Evolutionary conservation across 1,140 invertebrate species (phyloP), one percentile per base, ranked within the genome.

Genomic region (Drosophila sucinea): DNA sequence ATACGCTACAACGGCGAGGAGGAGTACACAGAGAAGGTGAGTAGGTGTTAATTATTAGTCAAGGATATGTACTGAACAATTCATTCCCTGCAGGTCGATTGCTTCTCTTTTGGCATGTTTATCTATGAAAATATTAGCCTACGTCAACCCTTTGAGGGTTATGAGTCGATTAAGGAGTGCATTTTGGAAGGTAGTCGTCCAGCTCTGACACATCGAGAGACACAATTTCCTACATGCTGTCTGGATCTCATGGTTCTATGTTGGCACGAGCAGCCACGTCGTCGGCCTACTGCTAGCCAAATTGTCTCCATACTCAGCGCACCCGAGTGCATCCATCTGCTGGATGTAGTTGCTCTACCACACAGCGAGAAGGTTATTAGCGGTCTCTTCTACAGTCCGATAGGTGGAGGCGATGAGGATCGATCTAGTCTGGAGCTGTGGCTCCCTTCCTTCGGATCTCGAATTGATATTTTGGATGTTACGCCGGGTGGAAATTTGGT

Each of bases 31-130:
- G 98, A 99, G 91, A 99, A 99, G 94, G 96, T 96, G 74, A 60
- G n/a, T 25, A 0, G 4, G 10, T 23, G 6, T 8, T 57, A 29
- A 17, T 3, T 29, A 6, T 27, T 33, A 3, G 5, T 8, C n/a
- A 0, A 30, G 1, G 30, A 7, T 8, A 4, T 1, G 29, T 54
- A 41, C 35, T 51, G 8, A 47, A 32, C 6, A 35, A 44, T 32
- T 8, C 11, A 30, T 63, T 41, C 2, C 6, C 89, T 83, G 0
- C 80, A 96, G 95, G 98, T 99, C 11, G 99, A 99, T 91, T 98
- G 98, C 77, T 99, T 99, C 91, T 99, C 98, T 0, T 99, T 99
- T 93, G 98, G 98, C n/a, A 99, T 99, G 98, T 97, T 99, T 80
- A 94, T 99, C 70, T 99, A 99, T 92, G 99, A 99, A 92, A 93